Percentiles rank a stretch among this genome's conserved stretches.
These are phyloP conservation scores for Hirtodrosophila trivittata DNA, from an alignment of 2,888 invertebrate genomes.

Conservation along the genomic window DNA sequence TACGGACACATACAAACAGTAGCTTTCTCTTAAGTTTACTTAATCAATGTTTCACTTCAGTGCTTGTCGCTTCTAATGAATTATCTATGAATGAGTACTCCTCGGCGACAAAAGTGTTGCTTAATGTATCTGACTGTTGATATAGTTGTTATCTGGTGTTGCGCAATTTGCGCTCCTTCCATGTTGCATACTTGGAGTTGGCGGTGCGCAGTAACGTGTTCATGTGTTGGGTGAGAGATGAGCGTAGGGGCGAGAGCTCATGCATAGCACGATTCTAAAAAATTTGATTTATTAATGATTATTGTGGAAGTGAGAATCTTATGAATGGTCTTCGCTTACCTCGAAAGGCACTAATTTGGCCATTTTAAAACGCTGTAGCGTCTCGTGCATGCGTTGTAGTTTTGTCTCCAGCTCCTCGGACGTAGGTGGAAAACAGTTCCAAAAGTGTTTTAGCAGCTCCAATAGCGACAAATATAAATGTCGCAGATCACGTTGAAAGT, in stretches of 20 bases:
- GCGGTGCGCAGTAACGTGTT: slow-evolving; percentile 94
- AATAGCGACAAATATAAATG: slow-evolving; percentile 93
- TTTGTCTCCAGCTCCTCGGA: slow-evolving; percentile 90
- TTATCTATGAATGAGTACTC: slow-evolving; percentile 23
- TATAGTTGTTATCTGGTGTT: slow-evolving; percentile 81
- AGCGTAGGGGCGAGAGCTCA: slow-evolving; percentile 91
- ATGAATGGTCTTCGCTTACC: slow-evolving; percentile 83
- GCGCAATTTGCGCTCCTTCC: slow-evolving; percentile 91
- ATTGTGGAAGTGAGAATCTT: background rate
- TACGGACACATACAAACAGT: slow-evolving; percentile 28
- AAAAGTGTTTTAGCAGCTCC: slow-evolving; percentile 96
- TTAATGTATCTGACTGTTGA: slow-evolving; percentile 9
- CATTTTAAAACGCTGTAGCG: slow-evolving; percentile 93
- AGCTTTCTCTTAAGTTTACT: slow-evolving; percentile 23
- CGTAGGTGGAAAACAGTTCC: slow-evolving; percentile 95
- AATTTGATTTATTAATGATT: no score
- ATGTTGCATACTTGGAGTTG: slow-evolving; percentile 92
- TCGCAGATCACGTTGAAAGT: slow-evolving; percentile 92
- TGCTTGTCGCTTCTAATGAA: slow-evolving; percentile 25
- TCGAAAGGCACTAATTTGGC: slow-evolving; percentile 94
- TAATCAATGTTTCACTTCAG: slow-evolving; percentile 43
- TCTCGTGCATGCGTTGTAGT: slow-evolving; percentile 94
- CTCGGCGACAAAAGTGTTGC: slow-evolving; percentile 33
- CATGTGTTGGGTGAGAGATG: slow-evolving; percentile 92
- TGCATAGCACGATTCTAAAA: slow-evolving; percentile 91